Evolutionary conservation across 2,888 invertebrate species (phyloP), one percentile per base, ranked within the genome.

Genomic region (Tortrix viridana): DNA sequence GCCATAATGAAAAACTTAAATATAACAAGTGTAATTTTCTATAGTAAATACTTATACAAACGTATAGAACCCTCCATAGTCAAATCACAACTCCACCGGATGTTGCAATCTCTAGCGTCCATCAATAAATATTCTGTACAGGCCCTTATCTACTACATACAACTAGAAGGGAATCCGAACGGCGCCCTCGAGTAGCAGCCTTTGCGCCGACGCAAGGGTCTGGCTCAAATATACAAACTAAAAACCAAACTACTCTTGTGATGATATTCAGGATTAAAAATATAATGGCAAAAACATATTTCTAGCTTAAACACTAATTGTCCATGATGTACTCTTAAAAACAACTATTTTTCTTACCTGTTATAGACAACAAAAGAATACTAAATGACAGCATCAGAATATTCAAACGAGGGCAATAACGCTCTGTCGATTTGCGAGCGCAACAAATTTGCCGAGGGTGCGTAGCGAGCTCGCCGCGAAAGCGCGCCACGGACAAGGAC

Each of bases 81-180:
- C 69, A 66, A 60, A 67, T 65, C 72, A 75, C 73, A 74, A 79
- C 67, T 72, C 79, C 26, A 77, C 75, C 80, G 71, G 80, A 85
- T 81, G 81, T 77, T 79, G 68, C 69, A 72, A 70, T 76, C 82
- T 79, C 79, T 80, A 83, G 80, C 78, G 83, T 83, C 84, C 71
- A 76, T 83, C 75, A 88, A 88, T 89, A 88, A 88, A 87, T 89
- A 89, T 85, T n/a, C 84, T 89, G 85, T 89, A 89, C 88, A 89
- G 77, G 77, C 73, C 71, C 80, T 83, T 84, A 85, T 73, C 59
- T 75, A 77, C 73, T 75, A 77, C 75, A 68, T 70, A 72, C 69
- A 72, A 65, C 70, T 66, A 71, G 46, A 69, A 57, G 67, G 69
- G 65, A 67, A 69, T 71, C 69, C 67, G 72, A 66, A 68, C 66